Conservation (phyloP, 2,797 vertebrate species). For the Lithobates sylvaticus region DNA sequence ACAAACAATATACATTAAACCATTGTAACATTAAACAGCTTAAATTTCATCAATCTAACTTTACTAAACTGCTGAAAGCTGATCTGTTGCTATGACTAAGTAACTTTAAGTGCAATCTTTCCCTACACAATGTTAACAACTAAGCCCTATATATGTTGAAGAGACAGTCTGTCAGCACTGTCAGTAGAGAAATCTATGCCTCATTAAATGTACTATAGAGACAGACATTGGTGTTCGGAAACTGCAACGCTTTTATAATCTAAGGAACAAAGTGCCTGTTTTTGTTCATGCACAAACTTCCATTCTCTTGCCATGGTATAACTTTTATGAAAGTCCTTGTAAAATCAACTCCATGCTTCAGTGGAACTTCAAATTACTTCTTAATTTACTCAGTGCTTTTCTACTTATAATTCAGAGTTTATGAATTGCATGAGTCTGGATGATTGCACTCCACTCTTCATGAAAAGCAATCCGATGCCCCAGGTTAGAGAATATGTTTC, state of each 20-base stretch:
- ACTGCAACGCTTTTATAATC: conserved; percentile 1
- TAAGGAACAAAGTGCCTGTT: conserved; percentile 8
- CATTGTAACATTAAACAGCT: too few relatives aligned
- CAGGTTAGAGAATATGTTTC: conserved; percentile 28
- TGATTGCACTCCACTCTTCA: conserved; percentile 33
- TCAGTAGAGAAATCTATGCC: neutral
- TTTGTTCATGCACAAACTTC: conserved; percentile 21
- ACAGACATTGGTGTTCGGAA: neutral
- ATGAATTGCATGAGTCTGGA: conserved; percentile 34
- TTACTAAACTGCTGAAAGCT: neutral
- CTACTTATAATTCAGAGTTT: conserved; percentile 18
- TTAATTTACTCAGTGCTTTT: conserved; percentile 25
- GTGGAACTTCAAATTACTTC: conserved; percentile 22
- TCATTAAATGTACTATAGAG: conserved; percentile 7
- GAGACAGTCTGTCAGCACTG: neutral
- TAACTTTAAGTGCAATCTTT: neutral
- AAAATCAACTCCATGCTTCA: conserved; percentile 42
- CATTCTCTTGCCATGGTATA: conserved; percentile 23
- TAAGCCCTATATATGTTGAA: neutral
- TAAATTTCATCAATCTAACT: too few relatives aligned
- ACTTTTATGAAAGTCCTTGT: conserved; percentile 25
- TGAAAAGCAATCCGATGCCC: conserved; percentile 33
- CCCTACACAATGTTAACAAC: neutral
- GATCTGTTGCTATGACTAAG: neutral
- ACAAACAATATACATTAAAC: too few relatives aligned